Evolutionary conservation across 2,888 invertebrate species (phyloP), one percentile per base, ranked within the genome.

Genomic region (Eupithecia inturbata): DNA sequence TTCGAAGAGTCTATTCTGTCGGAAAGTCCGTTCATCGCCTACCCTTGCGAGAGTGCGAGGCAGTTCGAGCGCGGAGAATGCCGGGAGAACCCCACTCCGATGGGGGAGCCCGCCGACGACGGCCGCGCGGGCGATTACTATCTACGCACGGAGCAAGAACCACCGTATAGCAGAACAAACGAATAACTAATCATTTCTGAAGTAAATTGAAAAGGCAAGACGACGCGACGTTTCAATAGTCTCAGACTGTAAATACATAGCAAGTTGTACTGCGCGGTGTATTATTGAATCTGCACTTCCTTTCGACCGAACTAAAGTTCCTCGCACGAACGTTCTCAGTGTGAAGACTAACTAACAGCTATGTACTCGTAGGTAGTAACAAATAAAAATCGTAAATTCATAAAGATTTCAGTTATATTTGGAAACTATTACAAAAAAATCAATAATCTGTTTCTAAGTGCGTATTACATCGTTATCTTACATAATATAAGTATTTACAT

Each of bases 1-100:
- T 97, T 96, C 85, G 94, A 92, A 0, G 96, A 96, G 84, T 97
- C 97, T 5, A 95, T 97, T 66, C 87, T 90, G n/a, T 88, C 93
- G 1, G 86, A 90, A 0, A 83, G 83, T 53, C 95, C 94, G 1
- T 97, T 96, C 84, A 85, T 91, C 9, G 95, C 96, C 0, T 90
- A 93, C 53, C 93, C 93, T 6, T 97, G 97, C 83, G 88, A 91
- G 4, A 94, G 88, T 73, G 95, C 96, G 92, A 84, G 90, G 0
- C 86, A 91, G n/a, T 95, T 92, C 74, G 80, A 91, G 62, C 82
- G 86, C 0, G 92, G 92, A 1, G 83, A 90, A 39, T 95, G 95
- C 78, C 87, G 70, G 22, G 77, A 81, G 6, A 86, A 89, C 74
- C 74, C 86, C 3, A 84, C 85, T 2, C 69, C 80, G 31, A 96